These are phyloP conservation scores for Protodeltote pygarga DNA, from an alignment of 2,888 invertebrate genomes.

Conservation along the genomic window DNA sequence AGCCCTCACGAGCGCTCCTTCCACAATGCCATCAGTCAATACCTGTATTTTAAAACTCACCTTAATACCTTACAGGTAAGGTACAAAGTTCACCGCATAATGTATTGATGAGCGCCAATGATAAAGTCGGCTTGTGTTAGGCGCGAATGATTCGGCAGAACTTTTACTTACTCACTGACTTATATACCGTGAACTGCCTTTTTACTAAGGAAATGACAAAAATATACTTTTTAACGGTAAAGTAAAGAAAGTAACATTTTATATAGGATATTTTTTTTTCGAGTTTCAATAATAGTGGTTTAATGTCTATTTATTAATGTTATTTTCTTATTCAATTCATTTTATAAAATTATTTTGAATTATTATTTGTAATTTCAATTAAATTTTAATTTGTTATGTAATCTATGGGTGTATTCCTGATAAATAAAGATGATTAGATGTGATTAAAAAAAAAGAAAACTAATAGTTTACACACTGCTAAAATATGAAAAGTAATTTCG, in stretches of 20 bases:
- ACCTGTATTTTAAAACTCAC: conserved; percentile 37
- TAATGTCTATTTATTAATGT: too few relatives aligned
- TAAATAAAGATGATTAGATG: too few relatives aligned
- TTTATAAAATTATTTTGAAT: too few relatives aligned
- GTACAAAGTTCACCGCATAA: conserved; percentile 41
- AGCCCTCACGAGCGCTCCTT: conserved; percentile 44
- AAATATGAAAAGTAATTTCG: too few relatives aligned
- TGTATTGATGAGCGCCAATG: conserved; percentile 44
- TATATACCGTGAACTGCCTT: conserved; percentile 49
- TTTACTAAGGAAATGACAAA: conserved; percentile 31
- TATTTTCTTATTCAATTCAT: too few relatives aligned
- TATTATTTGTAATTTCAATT: too few relatives aligned
- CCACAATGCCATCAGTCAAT: conserved; percentile 30
- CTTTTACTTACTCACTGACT: conserved; percentile 58
- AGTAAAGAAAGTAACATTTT: conserved; percentile 8
- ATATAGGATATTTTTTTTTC: too few relatives aligned
- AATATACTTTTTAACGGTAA: conserved; percentile 20
- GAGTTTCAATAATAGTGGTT: too few relatives aligned
- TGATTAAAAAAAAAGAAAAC: too few relatives aligned
- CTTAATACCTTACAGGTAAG: conserved; percentile 44
- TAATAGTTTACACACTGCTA: too few relatives aligned
- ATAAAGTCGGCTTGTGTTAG: conserved; percentile 51
- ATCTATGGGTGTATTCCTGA: too few relatives aligned
- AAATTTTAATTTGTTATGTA: too few relatives aligned
- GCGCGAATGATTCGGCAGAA: conserved; percentile 61